Evolutionary conservation across 2,888 invertebrate species (phyloP).

Genomic region (Tenthredo distinguenda): DNA sequence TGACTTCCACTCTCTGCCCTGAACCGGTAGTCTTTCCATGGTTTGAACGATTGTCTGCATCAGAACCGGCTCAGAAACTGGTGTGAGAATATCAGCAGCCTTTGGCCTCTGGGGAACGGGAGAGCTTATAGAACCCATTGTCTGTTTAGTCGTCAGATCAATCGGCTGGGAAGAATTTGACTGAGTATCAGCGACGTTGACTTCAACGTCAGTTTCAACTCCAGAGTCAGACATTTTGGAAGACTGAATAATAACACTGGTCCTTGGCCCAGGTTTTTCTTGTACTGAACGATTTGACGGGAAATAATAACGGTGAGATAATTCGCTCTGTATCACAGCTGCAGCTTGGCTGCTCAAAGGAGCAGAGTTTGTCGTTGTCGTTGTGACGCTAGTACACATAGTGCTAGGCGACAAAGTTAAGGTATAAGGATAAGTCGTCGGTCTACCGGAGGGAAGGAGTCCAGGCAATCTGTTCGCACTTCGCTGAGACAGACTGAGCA

Average conservation of each 20-base stretch:
- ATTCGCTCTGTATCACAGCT: constrained; percentile 69
- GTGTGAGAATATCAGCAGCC: constrained; percentile 80
- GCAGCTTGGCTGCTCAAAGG: constrained; percentile 61
- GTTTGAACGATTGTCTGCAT: constrained; percentile 83
- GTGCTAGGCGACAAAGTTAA: constrained; percentile 63
- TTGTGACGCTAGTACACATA: constrained; percentile 59
- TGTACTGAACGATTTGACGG: constrained; percentile 70
- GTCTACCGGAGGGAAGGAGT: constrained; percentile 82
- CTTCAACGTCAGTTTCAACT: constrained; percentile 62
- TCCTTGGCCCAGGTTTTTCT: constrained; percentile 59
- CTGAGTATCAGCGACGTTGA: constrained; percentile 57
- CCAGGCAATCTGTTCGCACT: constrained; percentile 79
- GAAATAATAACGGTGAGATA: constrained; percentile 75
- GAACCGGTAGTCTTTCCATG: constrained; percentile 82
- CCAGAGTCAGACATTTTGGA: constrained; percentile 65
- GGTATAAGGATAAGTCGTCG: constrained; percentile 85
- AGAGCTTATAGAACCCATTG: constrained; percentile 57
- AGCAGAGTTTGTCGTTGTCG: constrained; percentile 51
- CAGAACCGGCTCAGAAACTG: constrained; percentile 83
- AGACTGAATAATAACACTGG: constrained; percentile 65
- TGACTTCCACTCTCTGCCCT: constrained; percentile 80
- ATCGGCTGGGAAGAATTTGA: constrained; percentile 70
- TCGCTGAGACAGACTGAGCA: constrained; percentile 86
- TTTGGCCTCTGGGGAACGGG: constrained; percentile 65
- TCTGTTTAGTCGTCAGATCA: constrained; percentile 78